Conservation (phyloP, 2,888 invertebrate genomes). For the Heliconius charithonia region DNA sequence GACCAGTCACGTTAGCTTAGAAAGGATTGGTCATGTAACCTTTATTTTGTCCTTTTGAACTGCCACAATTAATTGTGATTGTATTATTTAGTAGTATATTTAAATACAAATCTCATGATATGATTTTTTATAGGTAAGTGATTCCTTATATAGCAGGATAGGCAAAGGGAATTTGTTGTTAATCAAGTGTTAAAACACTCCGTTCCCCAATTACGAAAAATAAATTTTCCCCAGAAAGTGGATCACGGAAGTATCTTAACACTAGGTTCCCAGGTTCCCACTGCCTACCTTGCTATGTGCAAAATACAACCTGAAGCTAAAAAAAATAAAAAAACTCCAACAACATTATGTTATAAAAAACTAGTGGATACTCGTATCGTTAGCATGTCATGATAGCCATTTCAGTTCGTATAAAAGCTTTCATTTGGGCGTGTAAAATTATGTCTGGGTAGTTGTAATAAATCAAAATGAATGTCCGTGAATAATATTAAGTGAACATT, state of each 20-base stretch:
- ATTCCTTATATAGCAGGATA: too few species aligned
- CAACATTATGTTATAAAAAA: background rate
- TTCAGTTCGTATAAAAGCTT: constrained; percentile 37
- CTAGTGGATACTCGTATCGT: background rate
- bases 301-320: background rate
- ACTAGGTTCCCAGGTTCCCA: too few species aligned
- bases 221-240: too few species aligned
- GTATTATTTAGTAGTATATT: too few species aligned
- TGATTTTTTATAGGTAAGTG: too few species aligned
- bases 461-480: constrained; percentile 28
- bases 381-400: background rate
- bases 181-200: too few species aligned
- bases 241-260: too few species aligned
- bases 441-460: constrained; percentile 23
- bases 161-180: too few species aligned
- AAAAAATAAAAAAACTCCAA: background rate
- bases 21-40: background rate
- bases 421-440: constrained; percentile 25
- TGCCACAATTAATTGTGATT: too few species aligned
- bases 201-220: too few species aligned
- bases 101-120: too few species aligned
- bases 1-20: background rate
- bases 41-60: background rate
- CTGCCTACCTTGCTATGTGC: too few species aligned
- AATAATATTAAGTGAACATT: background rate